A percentile compares a stretch with the other conserved stretches of the same genome.
These are phyloP conservation scores for Epirrita christyi DNA, from an alignment of 2,888 invertebrate species.

Conservation along the genomic window DNA sequence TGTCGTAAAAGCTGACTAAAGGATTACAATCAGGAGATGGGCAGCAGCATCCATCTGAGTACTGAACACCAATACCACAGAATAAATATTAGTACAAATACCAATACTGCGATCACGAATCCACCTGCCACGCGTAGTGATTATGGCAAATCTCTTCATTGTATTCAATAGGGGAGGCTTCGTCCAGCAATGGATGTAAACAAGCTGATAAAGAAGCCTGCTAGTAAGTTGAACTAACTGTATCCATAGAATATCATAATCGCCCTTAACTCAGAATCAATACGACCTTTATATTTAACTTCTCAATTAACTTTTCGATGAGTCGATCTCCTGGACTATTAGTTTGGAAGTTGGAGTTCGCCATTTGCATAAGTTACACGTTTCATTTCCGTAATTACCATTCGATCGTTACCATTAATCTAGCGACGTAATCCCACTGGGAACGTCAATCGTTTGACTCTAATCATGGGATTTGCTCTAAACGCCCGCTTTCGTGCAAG, in stretches of 20 bases:
- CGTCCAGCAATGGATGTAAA: too few species aligned
- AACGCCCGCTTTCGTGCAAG: constrained; percentile 62
- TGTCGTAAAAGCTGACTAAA: too few species aligned
- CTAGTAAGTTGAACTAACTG: neutral
- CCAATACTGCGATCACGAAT: too few species aligned
- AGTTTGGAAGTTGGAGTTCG: constrained; percentile 53
- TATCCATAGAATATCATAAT: constrained; percentile 5
- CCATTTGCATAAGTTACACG: constrained; percentile 74
- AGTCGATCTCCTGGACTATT: constrained; percentile 57
- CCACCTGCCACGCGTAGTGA: too few species aligned
- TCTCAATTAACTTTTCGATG: constrained; percentile 33
- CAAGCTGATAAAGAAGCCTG: neutral
- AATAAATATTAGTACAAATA: too few species aligned
- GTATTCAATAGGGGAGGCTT: too few species aligned
- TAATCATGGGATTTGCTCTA: constrained; percentile 73
- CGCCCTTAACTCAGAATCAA: constrained; percentile 8
- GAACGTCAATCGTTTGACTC: constrained; percentile 69
- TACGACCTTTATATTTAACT: constrained; percentile 21
- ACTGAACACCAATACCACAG: too few species aligned
- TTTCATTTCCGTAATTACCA: constrained; percentile 73
- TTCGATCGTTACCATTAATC: constrained; percentile 72
- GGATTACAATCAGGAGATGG: too few species aligned
- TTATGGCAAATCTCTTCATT: too few species aligned
- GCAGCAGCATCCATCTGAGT: too few species aligned
- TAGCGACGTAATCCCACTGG: constrained; percentile 61